phyloP scores from a whole-genome alignment of 2,888 invertebrate species.

The Hemistola chrysoprasaria region DNA sequence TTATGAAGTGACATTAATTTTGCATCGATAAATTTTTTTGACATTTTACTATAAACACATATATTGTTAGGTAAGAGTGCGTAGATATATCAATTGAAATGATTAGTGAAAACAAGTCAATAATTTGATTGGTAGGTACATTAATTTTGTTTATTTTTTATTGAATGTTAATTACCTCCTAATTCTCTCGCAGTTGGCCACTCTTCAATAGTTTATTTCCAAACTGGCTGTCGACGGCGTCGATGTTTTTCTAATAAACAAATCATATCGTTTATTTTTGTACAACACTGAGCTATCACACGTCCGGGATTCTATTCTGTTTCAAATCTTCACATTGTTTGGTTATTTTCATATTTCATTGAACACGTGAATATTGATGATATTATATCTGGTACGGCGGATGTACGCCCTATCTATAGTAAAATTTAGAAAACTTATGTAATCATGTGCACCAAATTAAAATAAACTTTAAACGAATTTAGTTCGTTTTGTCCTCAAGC shows the following conservation, averaged over 20 bases:
- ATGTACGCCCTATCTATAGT: conserved; percentile 21
- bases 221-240: conserved; percentile 59
- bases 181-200: conserved; percentile 37
- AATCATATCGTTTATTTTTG: conserved; percentile 78
- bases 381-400: conserved; percentile 45
- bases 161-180: conserved; percentile 2
- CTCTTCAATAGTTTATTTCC: conserved; percentile 57
- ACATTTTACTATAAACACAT: too few relatives aligned
- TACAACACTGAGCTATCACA: conserved; percentile 73
- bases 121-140: too few relatives aligned
- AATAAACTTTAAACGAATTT: too few relatives aligned
- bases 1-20: too few relatives aligned
- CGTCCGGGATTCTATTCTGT: conserved; percentile 73
- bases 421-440: too few relatives aligned
- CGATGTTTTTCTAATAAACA: conserved; percentile 76
- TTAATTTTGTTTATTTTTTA: neutral
- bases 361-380: conserved; percentile 52
- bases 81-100: too few relatives aligned
- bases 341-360: conserved; percentile 70
- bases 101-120: too few relatives aligned
- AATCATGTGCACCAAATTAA: too few relatives aligned
- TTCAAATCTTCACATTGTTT: conserved; percentile 74
- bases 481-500: too few relatives aligned
- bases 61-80: too few relatives aligned
- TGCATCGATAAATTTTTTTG: too few relatives aligned